Conservation (phyloP, 1,140 invertebrate species). For the Brachionus rubens region DNA sequence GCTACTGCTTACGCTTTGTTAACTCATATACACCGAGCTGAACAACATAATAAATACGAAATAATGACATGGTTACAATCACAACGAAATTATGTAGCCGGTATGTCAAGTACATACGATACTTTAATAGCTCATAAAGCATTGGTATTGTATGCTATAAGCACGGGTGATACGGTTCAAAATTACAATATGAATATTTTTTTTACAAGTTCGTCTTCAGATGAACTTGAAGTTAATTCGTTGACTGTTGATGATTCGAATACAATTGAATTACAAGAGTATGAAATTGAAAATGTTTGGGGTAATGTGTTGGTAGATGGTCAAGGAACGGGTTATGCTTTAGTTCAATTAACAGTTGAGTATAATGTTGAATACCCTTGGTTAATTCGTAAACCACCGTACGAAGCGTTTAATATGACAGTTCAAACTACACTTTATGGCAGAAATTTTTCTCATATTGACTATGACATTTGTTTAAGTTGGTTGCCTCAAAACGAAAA, state of each 20-base stretch:
- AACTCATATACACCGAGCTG: conserved; percentile 65
- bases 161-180: background rate
- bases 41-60: conserved; percentile 65
- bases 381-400: conserved; percentile 33
- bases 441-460: conserved; percentile 85
- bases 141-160: conserved; percentile 14
- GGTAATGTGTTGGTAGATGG: conserved; percentile 84
- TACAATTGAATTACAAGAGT: background rate
- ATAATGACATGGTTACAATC: conserved; percentile 90
- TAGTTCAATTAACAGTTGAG: conserved; percentile 49
- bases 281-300: conserved; percentile 69
- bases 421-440: conserved; percentile 74
- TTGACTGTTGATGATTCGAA: too few species aligned
- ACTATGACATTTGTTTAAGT: conserved; percentile 48
- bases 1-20: conserved; percentile 84
- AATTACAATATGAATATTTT: conserved; percentile 35
- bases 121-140: conserved; percentile 68
- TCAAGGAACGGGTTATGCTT: conserved; percentile 80
- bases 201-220: conserved; percentile 33
- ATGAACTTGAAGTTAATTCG: background rate
- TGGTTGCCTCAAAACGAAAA: conserved; percentile 49
- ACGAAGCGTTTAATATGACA: conserved; percentile 69
- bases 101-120: conserved; percentile 88
- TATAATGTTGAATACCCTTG: conserved; percentile 48
- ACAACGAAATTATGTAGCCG: conserved; percentile 82